Base-by-base conservation (phyloP, 1,140 invertebrate genomes). In the Oreohelix idahoensis region DNA sequence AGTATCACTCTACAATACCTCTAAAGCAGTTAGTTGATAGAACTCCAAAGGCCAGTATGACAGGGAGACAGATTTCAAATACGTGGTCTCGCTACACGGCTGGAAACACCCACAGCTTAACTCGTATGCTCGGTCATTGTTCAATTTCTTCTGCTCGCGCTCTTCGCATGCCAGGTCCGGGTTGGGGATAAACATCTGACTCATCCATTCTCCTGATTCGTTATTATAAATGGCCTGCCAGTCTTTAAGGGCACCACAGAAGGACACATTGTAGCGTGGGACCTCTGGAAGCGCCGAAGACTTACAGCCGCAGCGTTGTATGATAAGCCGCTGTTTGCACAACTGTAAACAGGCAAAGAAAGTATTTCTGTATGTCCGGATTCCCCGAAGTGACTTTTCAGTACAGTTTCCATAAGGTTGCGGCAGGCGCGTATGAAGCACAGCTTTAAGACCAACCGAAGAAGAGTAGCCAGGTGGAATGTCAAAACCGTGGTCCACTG, bases 41-140 rank as follows among this genome's bases (percentile, higher is more conserved):
- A 90, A 91, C 78, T 91, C 90, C 29, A 91, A 79, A 10, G 90
- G 90, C 89, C 89, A 91, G 84, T 91, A 91, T 29, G 90, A 91
- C 23, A 90, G 83, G 11, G 90, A 91, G 1, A 91, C 73, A 15
- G 89, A 88, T 77, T 90, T 91, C 75, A 90, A 89, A 82, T 90
- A 91, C 39, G 87, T 84, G 10, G 88, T 90, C 80, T 91, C 90
- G 17, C 85, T 79, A 70, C 90, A 91, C 0, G 89, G 90, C 83
- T 91, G 90, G 51, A 85, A 90, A 71, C 90, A 91, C 63, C 86
- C 79, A 75, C 90, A 91, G 5, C 79, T 81, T 4, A 73, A 84
- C 83, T 90, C 89, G 80, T 90, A 90, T 42, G 86, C 86, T 13
- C 89, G 69, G 74, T 90, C 87, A 77, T 88, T 89, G 81, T 88